Evolutionary conservation across 1,140 invertebrate genomes (phyloP).

Genomic region (Wiebesia pumilae): DNA sequence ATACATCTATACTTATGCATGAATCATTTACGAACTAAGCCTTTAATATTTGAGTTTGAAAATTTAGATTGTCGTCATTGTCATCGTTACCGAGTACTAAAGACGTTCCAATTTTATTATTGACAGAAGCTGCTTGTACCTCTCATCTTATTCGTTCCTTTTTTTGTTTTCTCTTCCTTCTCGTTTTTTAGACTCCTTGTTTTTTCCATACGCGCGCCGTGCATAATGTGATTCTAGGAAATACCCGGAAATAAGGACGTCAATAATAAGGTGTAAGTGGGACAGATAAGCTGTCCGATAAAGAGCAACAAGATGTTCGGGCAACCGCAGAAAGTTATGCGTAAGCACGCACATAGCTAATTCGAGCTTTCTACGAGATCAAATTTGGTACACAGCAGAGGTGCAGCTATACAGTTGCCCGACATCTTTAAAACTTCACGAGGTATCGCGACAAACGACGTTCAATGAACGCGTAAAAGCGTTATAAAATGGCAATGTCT

Average conservation of each 20-base stretch:
- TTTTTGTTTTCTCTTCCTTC: not conserved
- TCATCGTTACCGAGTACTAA: not conserved
- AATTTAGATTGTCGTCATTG: too few relatives aligned
- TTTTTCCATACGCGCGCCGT: not conserved
- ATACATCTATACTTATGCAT: too few relatives aligned
- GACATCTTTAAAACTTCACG: constrained; percentile 51
- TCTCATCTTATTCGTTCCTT: not conserved
- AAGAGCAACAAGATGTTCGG: constrained; percentile 49
- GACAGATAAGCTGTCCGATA: constrained; percentile 71
- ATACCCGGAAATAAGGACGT: constrained; percentile 36
- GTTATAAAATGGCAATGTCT: constrained; percentile 19
- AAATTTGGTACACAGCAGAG: constrained; percentile 52
- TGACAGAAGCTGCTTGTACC: not conserved
- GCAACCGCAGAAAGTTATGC: constrained; percentile 71
- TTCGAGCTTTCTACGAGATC: constrained; percentile 52
- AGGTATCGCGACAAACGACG: not conserved
- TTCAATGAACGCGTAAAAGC: constrained; percentile 20
- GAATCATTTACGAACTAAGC: too few relatives aligned
- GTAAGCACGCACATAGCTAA: constrained; percentile 67
- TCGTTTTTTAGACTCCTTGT: not conserved
- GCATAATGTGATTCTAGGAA: constrained; percentile 57
- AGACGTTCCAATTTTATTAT: constrained; percentile 18
- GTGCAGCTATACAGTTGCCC: not conserved
- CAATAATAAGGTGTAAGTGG: constrained; percentile 72
- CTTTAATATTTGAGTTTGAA: too few relatives aligned